phyloP scores from a whole-genome alignment of 2,113 vertebrate genomes.

The Shinisaurus crocodilurus region DNA sequence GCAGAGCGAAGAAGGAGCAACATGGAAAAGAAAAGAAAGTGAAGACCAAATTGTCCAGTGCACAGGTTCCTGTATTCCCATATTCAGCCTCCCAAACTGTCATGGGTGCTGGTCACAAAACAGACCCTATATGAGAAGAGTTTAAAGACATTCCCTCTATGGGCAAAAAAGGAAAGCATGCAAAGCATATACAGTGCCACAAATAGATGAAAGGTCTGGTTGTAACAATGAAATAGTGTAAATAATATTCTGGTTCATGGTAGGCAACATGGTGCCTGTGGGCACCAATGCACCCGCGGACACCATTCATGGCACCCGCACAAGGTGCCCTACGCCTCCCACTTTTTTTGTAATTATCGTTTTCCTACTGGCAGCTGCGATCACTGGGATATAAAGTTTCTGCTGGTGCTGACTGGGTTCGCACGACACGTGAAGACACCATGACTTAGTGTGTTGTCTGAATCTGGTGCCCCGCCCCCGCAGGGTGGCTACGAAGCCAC shows the following conservation, averaged over 20 bases:
- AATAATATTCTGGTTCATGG: background rate
- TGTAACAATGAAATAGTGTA: background rate
- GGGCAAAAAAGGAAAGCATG: background rate
- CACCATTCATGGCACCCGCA: too few species aligned
- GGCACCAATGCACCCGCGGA: too few species aligned
- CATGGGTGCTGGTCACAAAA: background rate
- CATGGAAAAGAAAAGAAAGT: background rate
- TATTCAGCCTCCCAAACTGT: background rate
- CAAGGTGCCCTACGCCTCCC: too few species aligned
- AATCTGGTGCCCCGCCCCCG: too few species aligned
- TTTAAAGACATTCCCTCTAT: background rate
- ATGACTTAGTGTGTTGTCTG: too few species aligned
- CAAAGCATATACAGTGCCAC: background rate
- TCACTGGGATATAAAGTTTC: too few species aligned
- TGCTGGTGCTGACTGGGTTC: too few species aligned
- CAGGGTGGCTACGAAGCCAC: too few species aligned
- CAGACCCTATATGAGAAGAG: background rate
- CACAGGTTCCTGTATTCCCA: background rate
- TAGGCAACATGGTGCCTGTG: too few species aligned
- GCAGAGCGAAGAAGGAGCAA: background rate
- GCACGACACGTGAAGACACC: too few species aligned
- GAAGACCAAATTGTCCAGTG: background rate
- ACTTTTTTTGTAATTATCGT: too few species aligned
- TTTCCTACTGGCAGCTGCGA: too few species aligned
- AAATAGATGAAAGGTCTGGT: background rate